These are phyloP conservation scores for Corythoichthys intestinalis DNA, from an alignment of 2,113 vertebrate species.

Conservation along the genomic window DNA sequence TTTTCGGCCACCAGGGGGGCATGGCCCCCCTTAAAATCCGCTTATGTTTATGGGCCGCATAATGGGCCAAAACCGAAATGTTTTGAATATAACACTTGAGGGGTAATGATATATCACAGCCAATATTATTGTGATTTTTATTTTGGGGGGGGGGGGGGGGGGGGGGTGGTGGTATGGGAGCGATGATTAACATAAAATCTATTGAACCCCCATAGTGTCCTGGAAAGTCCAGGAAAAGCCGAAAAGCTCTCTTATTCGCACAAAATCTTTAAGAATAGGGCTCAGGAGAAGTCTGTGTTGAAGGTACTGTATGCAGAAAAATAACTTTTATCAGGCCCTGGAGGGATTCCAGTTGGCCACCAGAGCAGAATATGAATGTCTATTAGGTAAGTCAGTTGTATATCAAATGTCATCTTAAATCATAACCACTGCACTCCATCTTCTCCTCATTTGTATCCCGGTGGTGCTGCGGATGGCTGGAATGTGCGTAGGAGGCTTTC, in stretches of 20 bases:
- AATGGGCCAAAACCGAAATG: background rate
- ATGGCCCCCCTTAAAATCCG: no score
- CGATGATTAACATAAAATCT: slow-evolving; percentile 5
- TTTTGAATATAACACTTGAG: background rate
- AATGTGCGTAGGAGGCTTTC: slow-evolving; percentile 68
- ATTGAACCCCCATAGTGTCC: background rate
- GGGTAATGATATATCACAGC: background rate
- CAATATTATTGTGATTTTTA: background rate
- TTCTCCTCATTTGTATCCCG: slow-evolving; percentile 36
- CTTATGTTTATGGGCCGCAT: background rate
- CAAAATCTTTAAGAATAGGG: background rate
- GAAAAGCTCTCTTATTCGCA: no score
- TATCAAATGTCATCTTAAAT: slow-evolving; percentile 51
- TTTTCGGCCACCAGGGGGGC: no score
- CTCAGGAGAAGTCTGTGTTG: no score
- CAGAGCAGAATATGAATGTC: slow-evolving; percentile 22
- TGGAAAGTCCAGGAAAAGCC: slow-evolving; percentile 1
- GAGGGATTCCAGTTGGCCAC: background rate
- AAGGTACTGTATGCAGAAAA: background rate
- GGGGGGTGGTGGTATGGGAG: no score
- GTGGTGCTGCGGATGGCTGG: slow-evolving; percentile 48
- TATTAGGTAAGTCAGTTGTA: slow-evolving; percentile 47
- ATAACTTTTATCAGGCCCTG: background rate
- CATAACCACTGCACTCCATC: slow-evolving; percentile 20
- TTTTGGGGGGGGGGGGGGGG: background rate